Base-by-base conservation (phyloP, 2,888 invertebrate species). In the Melitaea athalia region DNA sequence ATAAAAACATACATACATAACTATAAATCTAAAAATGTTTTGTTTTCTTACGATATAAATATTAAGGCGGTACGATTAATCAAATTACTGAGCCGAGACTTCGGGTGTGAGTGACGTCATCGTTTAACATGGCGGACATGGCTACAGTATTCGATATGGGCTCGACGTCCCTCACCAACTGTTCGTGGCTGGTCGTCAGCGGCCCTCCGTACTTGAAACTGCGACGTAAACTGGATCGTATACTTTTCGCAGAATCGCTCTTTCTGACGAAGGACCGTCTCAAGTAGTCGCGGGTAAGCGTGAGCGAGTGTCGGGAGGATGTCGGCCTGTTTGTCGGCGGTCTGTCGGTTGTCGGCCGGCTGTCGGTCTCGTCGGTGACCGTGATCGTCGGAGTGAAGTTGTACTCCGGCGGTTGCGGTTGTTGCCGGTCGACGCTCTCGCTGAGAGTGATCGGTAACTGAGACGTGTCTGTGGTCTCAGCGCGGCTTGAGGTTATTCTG, bases 141-240 rank as follows among this genome's bases (percentile, higher is more conserved):
- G 91, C 89, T 0, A 91, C 91, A 0, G 92, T 92, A 38, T 81
- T 89, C 0, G 92, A 92, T n/a, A 95, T 94, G 0, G 95, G 95
- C 47, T 94, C 94, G 0, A 92, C 94, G 1, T 93, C 93, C 38
- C 94, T 91, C 5, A 95, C 94, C 72, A 95, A 83, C 63, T 94
- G 93, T 76, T 95, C 95, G 59, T 94, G 93, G 75, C 95, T 95
- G 3, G 86, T 89, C 0, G 89, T 88, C 67, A 91, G 69, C 0
- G 78, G 80, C 80, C 87, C 82, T 80, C 94, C 82, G 76, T 93
- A 88, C 69, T 86, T 85, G 73, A 92, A 90, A 76, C 89, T 89
- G 55, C 92, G 79, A 4, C 92, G 82, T 38, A 92, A 78, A 76
- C 92, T 89, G 14, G 91, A 91, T 0, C 92, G 77, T 31, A 92